Conservation (phyloP, 2,113 vertebrate species). For the Machaerirhynchus nigripectus region DNA sequence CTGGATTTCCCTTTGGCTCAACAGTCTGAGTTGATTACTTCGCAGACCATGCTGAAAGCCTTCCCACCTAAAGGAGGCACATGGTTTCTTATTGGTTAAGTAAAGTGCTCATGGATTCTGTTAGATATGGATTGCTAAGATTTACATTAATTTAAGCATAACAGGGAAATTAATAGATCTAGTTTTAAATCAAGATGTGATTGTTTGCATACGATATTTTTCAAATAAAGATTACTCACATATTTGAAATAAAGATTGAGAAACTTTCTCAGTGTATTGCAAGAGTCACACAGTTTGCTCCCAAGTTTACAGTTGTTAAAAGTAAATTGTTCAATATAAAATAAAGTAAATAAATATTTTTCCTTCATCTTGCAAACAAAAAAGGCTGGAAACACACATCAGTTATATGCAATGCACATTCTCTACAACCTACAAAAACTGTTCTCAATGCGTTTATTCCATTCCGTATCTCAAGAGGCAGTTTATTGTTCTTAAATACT, state of each 20-base stretch:
- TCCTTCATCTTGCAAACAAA: not conserved
- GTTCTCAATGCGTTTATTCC: not conserved
- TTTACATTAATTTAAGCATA: not conserved
- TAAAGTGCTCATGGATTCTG: not conserved
- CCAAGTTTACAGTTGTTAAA: not conserved
- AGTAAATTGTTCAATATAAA: not conserved
- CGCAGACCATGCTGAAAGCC: not conserved
- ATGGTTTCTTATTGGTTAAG: not conserved
- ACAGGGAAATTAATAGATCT: not conserved
- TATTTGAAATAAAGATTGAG: not conserved
- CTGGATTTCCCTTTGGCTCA: not conserved
- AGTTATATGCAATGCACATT: not conserved
- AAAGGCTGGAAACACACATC: not conserved
- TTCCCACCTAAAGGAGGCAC: not conserved
- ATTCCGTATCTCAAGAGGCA: conserved; percentile 3
- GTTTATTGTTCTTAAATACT: conserved; percentile 40
- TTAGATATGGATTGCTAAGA: not conserved
- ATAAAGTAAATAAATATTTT: not conserved
- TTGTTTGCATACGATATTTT: not conserved
- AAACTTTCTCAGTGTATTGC: not conserved
- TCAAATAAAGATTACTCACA: not conserved
- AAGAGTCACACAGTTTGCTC: not conserved
- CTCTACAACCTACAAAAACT: not conserved
- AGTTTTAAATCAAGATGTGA: not conserved
- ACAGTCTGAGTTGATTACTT: not conserved